Evolutionary conservation across 2,113 vertebrate genomes (phyloP).

Genomic region (Carollia perspicillata): DNA sequence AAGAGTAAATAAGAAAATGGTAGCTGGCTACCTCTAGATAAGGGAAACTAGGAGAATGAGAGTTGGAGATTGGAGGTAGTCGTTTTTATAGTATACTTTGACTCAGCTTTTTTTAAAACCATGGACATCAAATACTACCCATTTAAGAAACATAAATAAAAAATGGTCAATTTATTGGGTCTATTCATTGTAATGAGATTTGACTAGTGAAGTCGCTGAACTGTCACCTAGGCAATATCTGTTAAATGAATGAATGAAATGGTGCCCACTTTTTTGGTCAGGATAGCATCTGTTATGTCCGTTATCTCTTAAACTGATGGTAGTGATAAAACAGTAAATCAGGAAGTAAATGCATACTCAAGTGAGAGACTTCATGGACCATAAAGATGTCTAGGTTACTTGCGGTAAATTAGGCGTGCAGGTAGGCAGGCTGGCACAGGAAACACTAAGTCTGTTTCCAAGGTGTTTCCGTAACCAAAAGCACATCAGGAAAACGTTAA

Average conservation of each 20-base stretch:
- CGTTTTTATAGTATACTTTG: neutral
- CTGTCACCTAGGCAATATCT: neutral
- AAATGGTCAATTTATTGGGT: neutral
- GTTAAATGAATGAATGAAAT: neutral
- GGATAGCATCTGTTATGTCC: neutral
- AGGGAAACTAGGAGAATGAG: neutral
- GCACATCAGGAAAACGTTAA: neutral
- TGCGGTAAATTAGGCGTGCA: neutral
- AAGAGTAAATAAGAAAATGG: neutral
- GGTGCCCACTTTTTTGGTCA: neutral
- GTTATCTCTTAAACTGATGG: neutral
- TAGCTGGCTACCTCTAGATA: neutral
- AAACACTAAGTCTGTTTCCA: neutral
- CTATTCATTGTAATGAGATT: neutral
- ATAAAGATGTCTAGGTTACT: neutral
- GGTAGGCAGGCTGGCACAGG: neutral
- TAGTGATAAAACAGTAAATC: neutral
- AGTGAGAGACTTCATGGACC: neutral
- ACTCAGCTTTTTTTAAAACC: neutral
- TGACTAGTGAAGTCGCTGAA: neutral
- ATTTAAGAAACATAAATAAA: neutral
- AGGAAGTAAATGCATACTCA: neutral
- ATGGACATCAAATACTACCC: neutral
- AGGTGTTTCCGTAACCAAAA: slow-evolving; percentile 18
- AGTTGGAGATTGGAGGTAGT: neutral